Evolutionary conservation across 2,888 invertebrate genomes (phyloP), one percentile per base, ranked within the genome.

Genomic region (Trichogramma evanescens): DNA sequence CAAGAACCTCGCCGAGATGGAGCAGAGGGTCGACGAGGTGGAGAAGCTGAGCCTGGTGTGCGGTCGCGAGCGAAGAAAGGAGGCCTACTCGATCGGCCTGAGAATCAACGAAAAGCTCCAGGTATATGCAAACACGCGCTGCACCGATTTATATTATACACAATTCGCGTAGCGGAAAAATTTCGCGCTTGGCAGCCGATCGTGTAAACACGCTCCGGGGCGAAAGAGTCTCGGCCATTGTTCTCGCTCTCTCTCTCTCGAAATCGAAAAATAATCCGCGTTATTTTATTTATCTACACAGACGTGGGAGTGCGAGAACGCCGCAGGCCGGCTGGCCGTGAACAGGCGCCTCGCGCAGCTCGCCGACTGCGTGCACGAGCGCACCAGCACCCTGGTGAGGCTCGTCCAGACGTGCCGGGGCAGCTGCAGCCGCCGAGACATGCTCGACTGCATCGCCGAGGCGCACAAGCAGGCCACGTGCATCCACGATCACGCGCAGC

Each of bases 291-390:
- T 2, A 26, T 2, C 2, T 2, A 2, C 26, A 1, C 10, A 62
- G 62, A 46, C 13, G 1, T 62, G 59, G 59, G 4, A 50, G 4
- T 62, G 56, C 41, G 56, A 50, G 7, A 62, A 59, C 51, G 10
- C 4, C 9, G 48, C 59, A 1, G 62, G 59, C 3, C 4, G 8
- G 2, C 51, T 9, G 1, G 40, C 38, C 50, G 13, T 62, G 6
- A n/a, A 10, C 41, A 38, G 9, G 9, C 46, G 53, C 1, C 52
- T 58, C 8, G 41, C 26, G 1, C 7, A 38, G 1, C 53, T 62
- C 8, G 59, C 50, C 44, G 54, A 54, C 40, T 13, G n/a, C 2
- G 48, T 59, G 2, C 50, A 50, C 43, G 56, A 62, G 40, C 53
- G 56, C 4, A 56, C 56, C 5, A 50, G 54, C 7, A 59, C 51